Conservation (phyloP, 2,888 invertebrate genomes). For the Epicampocera succincta region DNA sequence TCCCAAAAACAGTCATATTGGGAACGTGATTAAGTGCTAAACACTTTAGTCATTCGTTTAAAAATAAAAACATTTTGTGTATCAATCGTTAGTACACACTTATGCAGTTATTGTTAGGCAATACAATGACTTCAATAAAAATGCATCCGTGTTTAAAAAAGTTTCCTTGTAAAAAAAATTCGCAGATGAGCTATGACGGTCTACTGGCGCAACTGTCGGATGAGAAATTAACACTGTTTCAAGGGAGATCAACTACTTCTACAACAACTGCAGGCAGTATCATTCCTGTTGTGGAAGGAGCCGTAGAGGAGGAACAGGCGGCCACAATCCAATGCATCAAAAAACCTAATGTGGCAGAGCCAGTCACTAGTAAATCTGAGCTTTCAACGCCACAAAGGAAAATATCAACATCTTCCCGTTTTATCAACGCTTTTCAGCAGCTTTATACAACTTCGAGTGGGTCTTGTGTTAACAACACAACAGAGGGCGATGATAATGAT, state of each 20-base stretch:
- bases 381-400: constrained; percentile 80
- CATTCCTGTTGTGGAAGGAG: constrained; percentile 72
- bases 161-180: constrained; percentile 56
- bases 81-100: constrained; percentile 20
- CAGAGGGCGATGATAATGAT: constrained; percentile 64
- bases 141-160: constrained; percentile 57
- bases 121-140: constrained; percentile 23
- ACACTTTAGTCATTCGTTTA: constrained; percentile 55
- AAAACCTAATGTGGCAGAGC: constrained; percentile 39
- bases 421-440: constrained; percentile 81
- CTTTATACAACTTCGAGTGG: constrained; percentile 74
- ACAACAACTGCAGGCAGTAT: constrained; percentile 58
- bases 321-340: constrained; percentile 76
- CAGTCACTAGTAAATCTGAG: constrained; percentile 71
- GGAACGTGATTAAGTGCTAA: constrained; percentile 50
- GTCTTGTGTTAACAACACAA: constrained; percentile 59
- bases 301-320: constrained; percentile 77
- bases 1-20: constrained; percentile 21
- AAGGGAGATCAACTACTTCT: constrained; percentile 57
- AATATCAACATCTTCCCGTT: constrained; percentile 80
- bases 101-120: not conserved
- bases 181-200: constrained; percentile 81
- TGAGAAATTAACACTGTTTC: constrained; percentile 77
- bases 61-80: constrained; percentile 33
- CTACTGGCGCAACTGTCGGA: constrained; percentile 79